Base-by-base conservation (phyloP, 2,113 vertebrate species). In the Maylandia zebra region DNA sequence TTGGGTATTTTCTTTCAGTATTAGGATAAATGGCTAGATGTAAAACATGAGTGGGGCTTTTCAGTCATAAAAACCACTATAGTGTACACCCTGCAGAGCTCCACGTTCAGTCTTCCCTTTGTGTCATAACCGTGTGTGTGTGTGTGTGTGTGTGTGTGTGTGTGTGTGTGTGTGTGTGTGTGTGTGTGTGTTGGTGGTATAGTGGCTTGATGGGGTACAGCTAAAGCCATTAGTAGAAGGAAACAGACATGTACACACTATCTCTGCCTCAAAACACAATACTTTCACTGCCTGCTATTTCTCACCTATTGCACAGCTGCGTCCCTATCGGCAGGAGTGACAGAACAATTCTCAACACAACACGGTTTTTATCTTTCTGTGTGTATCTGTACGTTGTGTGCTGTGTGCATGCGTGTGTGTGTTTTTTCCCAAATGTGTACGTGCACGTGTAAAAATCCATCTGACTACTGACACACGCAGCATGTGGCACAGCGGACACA, bases 221-320 rank as follows among this genome's bases (percentile, higher is more conserved):
- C 74, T 52, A 50, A 50, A 78, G 74, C 45, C 45, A 78, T 52
- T 78, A 52, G 74, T 19, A 19, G 16, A 52, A 32, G 74, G 27
- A 5, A 78, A 45, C 45, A 78, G 27, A 78, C 45, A 52, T 52
- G 45, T 50, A 78, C 74, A 86, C 59, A 55, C 27, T 14, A 36
- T 36, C 48, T 76, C 50, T 30, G 32, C 17, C 24, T 61, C 38
- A 87, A 61, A 55, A 84, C 24, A 84, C 38, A 61, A 34, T 74
- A 52, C 83, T 90, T 88, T 84, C 43, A 30, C 48, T 66, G 45
- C 71, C 50, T 85, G 57, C 85, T 69, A 88, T 61, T 87, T 80
- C 48, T 34, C 41, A 81, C 45, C 57, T 86, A 79, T 84, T 86
- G 56, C 83, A 85, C 84, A 89, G 86, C 76, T 91, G 81, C 13